Evolutionary conservation across 2,888 invertebrate genomes (phyloP), one percentile per base, ranked within the genome.

Genomic region (Xanthia togata): DNA sequence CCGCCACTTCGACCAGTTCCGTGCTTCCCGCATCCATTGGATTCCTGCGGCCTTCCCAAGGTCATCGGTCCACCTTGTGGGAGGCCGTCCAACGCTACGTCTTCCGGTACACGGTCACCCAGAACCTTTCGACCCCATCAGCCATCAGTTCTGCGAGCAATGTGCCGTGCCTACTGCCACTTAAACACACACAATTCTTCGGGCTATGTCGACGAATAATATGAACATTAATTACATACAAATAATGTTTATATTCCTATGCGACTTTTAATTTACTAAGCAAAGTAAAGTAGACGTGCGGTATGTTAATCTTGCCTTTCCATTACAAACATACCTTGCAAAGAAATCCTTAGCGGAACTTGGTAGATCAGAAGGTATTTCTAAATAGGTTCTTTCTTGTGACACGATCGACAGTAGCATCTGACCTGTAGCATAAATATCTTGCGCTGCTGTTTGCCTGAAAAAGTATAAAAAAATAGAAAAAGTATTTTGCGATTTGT

Each of bases 371-470:
- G 95, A 91, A 0, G 98, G 97, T 86, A 98, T 96, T 79, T 97
- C 97, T 11, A 97, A 94, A n/a, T 88, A 93, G 9, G 93, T 91
- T 14, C 97, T 97, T 77, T 97, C 97, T 63, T 92, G 89, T 8
- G 92, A 88, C 12, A 97, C 92, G 55, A 98, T 94, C 0, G 98
- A 97, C 23, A 98, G 93, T 44, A 98, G 89, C 77, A 98, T 93
- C 65, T 98, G 95, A 1, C 98, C 98, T 79, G 98, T 97, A 80
- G 97, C 97, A 90, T 97, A 98, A 85, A 98, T 97, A 90, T 98
- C 98, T 82, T 97, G 97, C 82, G 98, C 98, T 93, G 98, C 98
- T 0, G 94, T 94, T 87, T 96, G 95, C 67, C 96, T 97, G 90
- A 63, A 63, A 82, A 63, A 8, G 0, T 41, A 53, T 57, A 4